phyloP scores from a whole-genome alignment of 2,113 vertebrate genomes.

The Leucopternis melanops region DNA sequence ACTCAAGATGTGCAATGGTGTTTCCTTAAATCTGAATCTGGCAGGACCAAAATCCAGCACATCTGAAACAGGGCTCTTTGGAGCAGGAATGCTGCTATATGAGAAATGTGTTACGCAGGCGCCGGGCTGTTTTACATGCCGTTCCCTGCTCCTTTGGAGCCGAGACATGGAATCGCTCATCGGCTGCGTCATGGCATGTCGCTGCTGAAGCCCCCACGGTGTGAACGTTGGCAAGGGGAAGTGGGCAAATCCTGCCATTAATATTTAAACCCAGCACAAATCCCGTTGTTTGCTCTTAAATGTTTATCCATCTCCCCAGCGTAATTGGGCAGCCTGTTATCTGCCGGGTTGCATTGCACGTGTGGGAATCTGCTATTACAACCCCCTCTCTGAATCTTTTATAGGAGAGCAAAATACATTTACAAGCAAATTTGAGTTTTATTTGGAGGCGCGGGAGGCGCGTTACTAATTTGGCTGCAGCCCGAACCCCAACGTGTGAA shows the following conservation, averaged over 20 bases:
- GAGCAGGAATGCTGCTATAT: slow-evolving; percentile 36
- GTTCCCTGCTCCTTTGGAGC: slow-evolving; percentile 54
- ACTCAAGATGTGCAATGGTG: background rate
- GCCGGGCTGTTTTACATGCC: slow-evolving; percentile 45
- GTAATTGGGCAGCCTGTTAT: slow-evolving; percentile 44
- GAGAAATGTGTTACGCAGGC: slow-evolving; percentile 47
- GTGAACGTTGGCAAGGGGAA: slow-evolving; percentile 39
- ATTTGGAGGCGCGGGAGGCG: slow-evolving; percentile 17
- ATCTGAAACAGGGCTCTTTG: slow-evolving; percentile 39
- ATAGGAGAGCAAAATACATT: slow-evolving; percentile 15
- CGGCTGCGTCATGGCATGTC: slow-evolving; percentile 1
- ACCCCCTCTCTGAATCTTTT: slow-evolving; percentile 13
- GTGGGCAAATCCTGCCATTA: slow-evolving; percentile 52
- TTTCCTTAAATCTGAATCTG: slow-evolving; percentile 35
- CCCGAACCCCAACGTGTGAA: slow-evolving; percentile 33
- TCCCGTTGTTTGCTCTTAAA: slow-evolving; percentile 58
- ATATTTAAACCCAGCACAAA: slow-evolving; percentile 55
- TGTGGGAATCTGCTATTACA: slow-evolving; percentile 32
- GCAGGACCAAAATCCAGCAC: background rate
- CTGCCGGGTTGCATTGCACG: background rate
- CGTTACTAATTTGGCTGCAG: slow-evolving; percentile 41
- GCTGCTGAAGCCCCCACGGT: slow-evolving; percentile 10
- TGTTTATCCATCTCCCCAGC: slow-evolving; percentile 38
- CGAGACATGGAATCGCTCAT: slow-evolving; percentile 38
- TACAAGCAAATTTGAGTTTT: slow-evolving; percentile 22